Evolutionary conservation across 2,888 invertebrate species (phyloP), one percentile per base, ranked within the genome.

Genomic region (Isotomurus palustris): DNA sequence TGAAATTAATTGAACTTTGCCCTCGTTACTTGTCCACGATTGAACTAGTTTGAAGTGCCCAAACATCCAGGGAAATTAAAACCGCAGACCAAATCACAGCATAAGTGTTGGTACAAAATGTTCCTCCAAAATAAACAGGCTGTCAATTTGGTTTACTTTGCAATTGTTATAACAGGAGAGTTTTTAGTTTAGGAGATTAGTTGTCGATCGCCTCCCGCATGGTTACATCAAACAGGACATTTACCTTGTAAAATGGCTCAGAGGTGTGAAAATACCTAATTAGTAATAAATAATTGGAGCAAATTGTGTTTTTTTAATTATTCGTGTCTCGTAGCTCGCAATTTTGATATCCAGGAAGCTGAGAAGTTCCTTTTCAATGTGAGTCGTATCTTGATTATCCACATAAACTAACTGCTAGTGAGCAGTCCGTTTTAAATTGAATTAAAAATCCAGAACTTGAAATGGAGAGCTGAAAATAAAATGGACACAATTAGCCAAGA

Each of bases 381-480:
- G 19, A 38, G 38, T 32, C n/a, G n/a, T n/a, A n/a, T n/a, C n/a
- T n/a, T n/a, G 14, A 38, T 14, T 14, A n/a, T 17, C 5, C 5
- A 17, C 19, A 8, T 38, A 14, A 38, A n/a, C 38, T n/a, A n/a
- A n/a, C n/a, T n/a, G n/a, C n/a, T n/a, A n/a, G n/a, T n/a, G n/a
- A n/a, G n/a, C n/a, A n/a, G n/a, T n/a, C n/a, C n/a, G n/a, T n/a
- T n/a, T n/a, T n/a, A n/a, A n/a, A n/a, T n/a, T n/a, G n/a, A n/a
- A n/a, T n/a, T n/a, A n/a, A n/a, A n/a, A n/a, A n/a, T n/a, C 10
- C 24, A 43, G 43, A 22, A 43, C 24, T 22, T 43, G 14, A 19
- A 43, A 22, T 60, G 55, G 56, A 32, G 60, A 8, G 28, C 51
- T 5, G 27, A 10, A 29, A 48, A 56, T 14, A 48, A 53, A 17